Conservation (phyloP, 2,113 vertebrate species). For the Himantopus leucocephalus region DNA sequence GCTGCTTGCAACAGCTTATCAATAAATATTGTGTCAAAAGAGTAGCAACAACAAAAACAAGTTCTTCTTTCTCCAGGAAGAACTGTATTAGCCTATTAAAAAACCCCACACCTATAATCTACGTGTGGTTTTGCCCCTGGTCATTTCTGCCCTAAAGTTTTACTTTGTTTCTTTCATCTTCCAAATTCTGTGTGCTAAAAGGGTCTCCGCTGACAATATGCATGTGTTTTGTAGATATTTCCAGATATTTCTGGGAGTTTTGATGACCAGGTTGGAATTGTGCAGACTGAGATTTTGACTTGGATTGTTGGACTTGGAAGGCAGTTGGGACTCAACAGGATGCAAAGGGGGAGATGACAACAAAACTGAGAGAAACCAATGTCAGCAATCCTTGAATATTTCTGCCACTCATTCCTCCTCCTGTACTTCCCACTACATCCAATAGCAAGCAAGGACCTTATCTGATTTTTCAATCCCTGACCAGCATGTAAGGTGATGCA, state of each 20-base stretch:
- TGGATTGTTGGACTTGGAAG: not conserved
- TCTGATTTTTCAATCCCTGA: not conserved
- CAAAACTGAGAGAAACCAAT: not conserved
- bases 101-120: rapidly evolving
- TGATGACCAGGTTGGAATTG: not conserved
- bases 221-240: not conserved
- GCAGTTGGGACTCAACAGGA: not conserved
- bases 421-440: not conserved
- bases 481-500: not conserved
- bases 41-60: not conserved
- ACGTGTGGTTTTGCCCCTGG: not conserved
- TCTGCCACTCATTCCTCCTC: not conserved
- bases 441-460: not conserved
- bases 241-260: not conserved
- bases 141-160: not conserved
- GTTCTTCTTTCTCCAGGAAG: not conserved
- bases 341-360: not conserved
- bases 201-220: not conserved
- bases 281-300: not conserved
- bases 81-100: not conserved
- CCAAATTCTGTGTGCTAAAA: not conserved
- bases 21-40: not conserved
- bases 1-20: not conserved
- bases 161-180: not conserved
- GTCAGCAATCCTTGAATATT: not conserved